Base-by-base conservation (phyloP, 2,888 invertebrate genomes). In the Drosophila flavopinicola region DNA sequence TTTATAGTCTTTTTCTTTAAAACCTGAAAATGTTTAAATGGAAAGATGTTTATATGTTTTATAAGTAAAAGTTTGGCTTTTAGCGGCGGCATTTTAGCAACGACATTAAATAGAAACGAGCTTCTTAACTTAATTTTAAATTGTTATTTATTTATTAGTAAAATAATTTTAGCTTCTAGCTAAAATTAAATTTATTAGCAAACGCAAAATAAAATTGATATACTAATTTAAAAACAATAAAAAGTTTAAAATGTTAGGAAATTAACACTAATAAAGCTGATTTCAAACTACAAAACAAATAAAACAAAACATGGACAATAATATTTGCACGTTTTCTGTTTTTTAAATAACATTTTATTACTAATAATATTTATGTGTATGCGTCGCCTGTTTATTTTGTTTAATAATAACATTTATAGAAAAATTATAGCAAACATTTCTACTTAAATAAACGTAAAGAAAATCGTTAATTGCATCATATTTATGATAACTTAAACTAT, bases 291-390 rank as follows among this genome's bases (percentile, higher is more conserved):
- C 10, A 56, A 44, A 52, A 39, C 38, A 51, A 64, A 52, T 35
- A 47, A 75, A 75, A 66, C 10, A 41, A 54, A 67, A 73, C 35
- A 64, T 64, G 35, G 30, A 72, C 47, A 65, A 66, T 63, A 57
- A 57, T 53, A n/a, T 53, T 66, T 52, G 54, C 57, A 59, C 42
- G 52, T 45, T 63, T 58, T 51, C 59, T 32, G 30, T 17, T 63
- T 75, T 68, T 78, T 45, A 39, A 59, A 63, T 69, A 82, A 78
- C 79, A 82, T 75, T 82, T 82, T 78, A 66, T 51, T 66, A 37
- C 35, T 73, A 58, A 72, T 53, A 56, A 74, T 74, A 66, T 63
- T 75, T 66, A 57, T 64, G 54, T 47, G 38, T 66, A 61, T 48
- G 59, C 52, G 54, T 60, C 51, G 59, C 53, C 48, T 25, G 64